Percentiles rank a stretch among this genome's conserved stretches.
These are phyloP conservation scores for Malurus cyaneus DNA, from an alignment of 2,113 vertebrate genomes.

Conservation along the genomic window DNA sequence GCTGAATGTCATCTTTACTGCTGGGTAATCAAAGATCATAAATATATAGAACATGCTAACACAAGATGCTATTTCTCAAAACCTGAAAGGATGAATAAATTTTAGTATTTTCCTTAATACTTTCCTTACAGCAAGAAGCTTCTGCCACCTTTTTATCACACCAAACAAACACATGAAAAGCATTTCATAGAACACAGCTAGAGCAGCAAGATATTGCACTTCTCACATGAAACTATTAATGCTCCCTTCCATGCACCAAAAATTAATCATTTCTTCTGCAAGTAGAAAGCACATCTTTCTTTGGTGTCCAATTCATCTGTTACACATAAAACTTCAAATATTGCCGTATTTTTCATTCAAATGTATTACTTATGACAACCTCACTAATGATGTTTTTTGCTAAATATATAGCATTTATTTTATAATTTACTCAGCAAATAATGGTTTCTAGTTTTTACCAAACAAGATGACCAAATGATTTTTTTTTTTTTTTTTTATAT, in stretches of 20 bases:
- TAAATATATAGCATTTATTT: slow-evolving; percentile 10
- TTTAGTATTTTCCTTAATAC: slow-evolving; percentile 1
- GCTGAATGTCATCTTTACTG: slow-evolving; percentile 7
- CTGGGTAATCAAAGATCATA: neutral
- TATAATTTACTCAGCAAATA: slow-evolving; percentile 7
- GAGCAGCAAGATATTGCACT: slow-evolving; percentile 21
- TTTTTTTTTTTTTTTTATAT: neutral
- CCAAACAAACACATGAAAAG: neutral
- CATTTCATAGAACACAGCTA: neutral
- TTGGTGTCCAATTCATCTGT: slow-evolving; percentile 51
- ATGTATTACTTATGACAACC: slow-evolving; percentile 53
- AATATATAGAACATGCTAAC: neutral
- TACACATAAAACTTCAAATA: slow-evolving; percentile 13
- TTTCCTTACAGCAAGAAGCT: neutral
- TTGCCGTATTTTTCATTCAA: slow-evolving; percentile 49
- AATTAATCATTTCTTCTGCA: slow-evolving; percentile 42
- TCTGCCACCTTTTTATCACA: neutral
- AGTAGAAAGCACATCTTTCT: slow-evolving; percentile 3
- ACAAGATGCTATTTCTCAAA: slow-evolving; percentile 22
- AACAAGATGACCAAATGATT: neutral
- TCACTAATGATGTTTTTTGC: slow-evolving; percentile 51
- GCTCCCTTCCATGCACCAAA: slow-evolving; percentile 13
- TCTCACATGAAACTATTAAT: slow-evolving; percentile 50
- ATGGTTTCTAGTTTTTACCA: neutral
- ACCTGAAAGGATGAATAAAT: neutral